These are phyloP conservation scores for Petrocephalus schoutedeni DNA, from an alignment of 2,797 vertebrate genomes.

Conservation along the genomic window DNA sequence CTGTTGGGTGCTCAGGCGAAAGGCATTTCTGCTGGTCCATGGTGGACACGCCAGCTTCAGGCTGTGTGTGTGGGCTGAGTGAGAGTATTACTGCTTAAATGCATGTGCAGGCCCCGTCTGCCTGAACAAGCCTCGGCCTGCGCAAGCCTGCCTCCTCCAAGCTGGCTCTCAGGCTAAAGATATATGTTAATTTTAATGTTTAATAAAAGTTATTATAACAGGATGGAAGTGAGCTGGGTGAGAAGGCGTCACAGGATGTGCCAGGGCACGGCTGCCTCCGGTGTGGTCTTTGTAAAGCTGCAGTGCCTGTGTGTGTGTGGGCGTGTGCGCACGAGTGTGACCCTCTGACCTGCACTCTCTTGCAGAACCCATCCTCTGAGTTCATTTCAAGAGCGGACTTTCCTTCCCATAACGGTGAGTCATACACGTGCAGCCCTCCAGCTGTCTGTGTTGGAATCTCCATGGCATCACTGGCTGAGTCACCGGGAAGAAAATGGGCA, in stretches of 20 bases:
- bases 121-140: neutral
- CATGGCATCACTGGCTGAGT: neutral
- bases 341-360: neutral
- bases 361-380: slow-evolving; percentile 53
- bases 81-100: neutral
- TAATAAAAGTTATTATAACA: neutral
- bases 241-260: neutral
- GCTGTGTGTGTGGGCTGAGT: neutral
- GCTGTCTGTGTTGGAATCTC: neutral
- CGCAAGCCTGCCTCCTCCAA: too few relatives aligned
- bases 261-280: neutral
- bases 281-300: neutral
- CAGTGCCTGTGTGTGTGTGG: neutral
- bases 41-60: neutral
- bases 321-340: neutral
- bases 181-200: neutral
- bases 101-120: neutral
- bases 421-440: neutral
- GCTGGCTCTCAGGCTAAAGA: neutral
- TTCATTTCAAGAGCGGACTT: slow-evolving; percentile 46
- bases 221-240: neutral
- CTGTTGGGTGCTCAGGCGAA: neutral
- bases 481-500: neutral
- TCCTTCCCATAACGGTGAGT: slow-evolving; percentile 52
- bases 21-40: neutral